Evolutionary conservation across 2,113 vertebrate species (phyloP).

Genomic region (Pungitius pungitius): DNA sequence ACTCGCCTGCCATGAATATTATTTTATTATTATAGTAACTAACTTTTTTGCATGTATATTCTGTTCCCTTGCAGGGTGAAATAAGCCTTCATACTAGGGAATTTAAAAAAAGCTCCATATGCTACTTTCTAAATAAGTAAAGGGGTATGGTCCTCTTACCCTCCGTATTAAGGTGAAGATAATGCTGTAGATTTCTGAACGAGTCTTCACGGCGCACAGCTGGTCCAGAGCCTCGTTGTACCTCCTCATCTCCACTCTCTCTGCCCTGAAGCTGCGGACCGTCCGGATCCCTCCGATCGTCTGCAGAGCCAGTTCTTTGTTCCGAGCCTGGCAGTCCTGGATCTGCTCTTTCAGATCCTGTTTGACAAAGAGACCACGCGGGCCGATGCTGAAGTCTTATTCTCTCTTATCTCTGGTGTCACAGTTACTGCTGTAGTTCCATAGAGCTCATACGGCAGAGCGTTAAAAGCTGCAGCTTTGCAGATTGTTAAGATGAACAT

Average conservation of each 20-base stretch:
- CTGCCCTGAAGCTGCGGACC: constrained; percentile 83
- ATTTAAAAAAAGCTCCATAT: background rate
- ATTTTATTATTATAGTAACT: too few relatives aligned
- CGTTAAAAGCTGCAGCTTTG: background rate
- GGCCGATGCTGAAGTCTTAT: background rate
- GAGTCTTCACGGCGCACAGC: constrained; percentile 71
- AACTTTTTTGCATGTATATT: background rate
- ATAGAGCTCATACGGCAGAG: background rate
- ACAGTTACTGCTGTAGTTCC: background rate
- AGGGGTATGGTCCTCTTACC: constrained; percentile 70
- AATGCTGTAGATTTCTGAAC: constrained; percentile 57
- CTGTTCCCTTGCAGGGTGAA: background rate
- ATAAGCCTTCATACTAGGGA: background rate
- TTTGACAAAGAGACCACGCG: background rate
- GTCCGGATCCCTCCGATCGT: constrained; percentile 77
- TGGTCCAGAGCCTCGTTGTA: constrained; percentile 75
- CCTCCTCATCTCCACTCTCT: constrained; percentile 76
- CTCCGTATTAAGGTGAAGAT: constrained; percentile 66
- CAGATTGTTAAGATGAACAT: too few relatives aligned
- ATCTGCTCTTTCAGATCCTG: constrained; percentile 76
- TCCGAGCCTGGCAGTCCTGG: constrained; percentile 82
- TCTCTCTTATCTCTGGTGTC: background rate
- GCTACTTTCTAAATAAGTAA: background rate
- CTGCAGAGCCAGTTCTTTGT: constrained; percentile 79
- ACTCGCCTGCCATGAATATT: too few relatives aligned